Conservation (phyloP, 2,888 invertebrate species). For the Yponomeuta malinellus region DNA sequence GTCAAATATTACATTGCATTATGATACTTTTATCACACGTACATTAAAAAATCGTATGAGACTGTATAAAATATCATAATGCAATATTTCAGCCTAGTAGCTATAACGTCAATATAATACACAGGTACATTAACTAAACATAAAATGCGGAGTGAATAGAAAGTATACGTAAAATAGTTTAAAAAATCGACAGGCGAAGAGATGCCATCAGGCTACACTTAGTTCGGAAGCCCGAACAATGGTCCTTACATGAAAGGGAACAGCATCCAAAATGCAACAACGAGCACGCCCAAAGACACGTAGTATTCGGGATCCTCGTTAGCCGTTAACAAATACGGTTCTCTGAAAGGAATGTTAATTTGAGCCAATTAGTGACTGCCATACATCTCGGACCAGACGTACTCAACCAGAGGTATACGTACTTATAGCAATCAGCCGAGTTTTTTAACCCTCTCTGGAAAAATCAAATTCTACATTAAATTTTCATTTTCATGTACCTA, state of each 20-base stretch:
- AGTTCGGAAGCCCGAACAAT: neutral
- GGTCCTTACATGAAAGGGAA: constrained; percentile 55
- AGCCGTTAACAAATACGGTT: constrained; percentile 48
- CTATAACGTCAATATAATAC: no score
- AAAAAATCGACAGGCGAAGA: no score
- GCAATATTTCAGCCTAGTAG: no score
- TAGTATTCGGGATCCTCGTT: constrained; percentile 49
- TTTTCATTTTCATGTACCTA: neutral
- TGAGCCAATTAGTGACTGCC: neutral
- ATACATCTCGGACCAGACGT: neutral
- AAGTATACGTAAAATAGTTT: no score
- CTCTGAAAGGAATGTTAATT: constrained; percentile 35
- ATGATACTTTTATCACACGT: no score
- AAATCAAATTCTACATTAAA: neutral
- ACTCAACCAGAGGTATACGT: neutral
- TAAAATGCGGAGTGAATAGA: no score
- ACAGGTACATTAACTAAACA: no score
- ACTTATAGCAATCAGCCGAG: neutral
- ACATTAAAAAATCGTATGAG: no score
- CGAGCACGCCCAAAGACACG: constrained; percentile 43
- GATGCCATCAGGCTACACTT: no score
- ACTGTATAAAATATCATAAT: no score
- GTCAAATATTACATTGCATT: no score
- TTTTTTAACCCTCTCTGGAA: neutral
- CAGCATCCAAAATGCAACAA: constrained; percentile 48